Base-by-base conservation (phyloP, 2,888 invertebrate genomes). In the Hemistola chrysoprasaria region DNA sequence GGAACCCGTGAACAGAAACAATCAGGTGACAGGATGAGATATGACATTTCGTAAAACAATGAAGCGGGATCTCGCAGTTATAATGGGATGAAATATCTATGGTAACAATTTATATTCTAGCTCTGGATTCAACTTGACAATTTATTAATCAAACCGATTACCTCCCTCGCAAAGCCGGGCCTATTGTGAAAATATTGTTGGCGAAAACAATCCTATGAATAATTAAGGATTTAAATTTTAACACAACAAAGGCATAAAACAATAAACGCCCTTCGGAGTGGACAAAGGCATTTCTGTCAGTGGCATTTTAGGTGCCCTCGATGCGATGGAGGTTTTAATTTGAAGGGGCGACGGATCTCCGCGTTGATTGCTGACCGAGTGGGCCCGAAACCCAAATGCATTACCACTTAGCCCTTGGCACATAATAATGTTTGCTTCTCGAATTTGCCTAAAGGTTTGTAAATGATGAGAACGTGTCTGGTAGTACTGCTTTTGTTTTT, bases 61-160 rank as follows among this genome's bases (percentile, higher is more conserved):
- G 86, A 87, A 68, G 43, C 73, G 70, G 71, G 76, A 72, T 78
- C 78, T 73, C 77, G 65, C 72, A 67, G 66, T 71, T 75, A 86
- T 85, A 88, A 86, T 85, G 62, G 82, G 61, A 84, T 86, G 87
- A 87, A 86, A 86, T 87, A 88, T 88, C 74, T 82, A 85, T 75
- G 86, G 87, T 79, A 76, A 83, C 87, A 84, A 88, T 88, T 87
- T 83, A 88, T 85, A 85, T 82, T 83, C 81, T 80, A 83, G 77
- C 82, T 62, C 76, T 80, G 88, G 85, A 87, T 88, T 80, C 86
- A 83, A 85, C 79, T 87, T 88, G 88, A 87, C 88, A 88, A 88
- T 88, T 87, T 88, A 88, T 88, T 88, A 87, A 87, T 88, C 88
- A 88, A 83, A 84, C 77, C 86, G 85, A 88, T 88, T 88, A 85